Evolutionary conservation across 1,140 invertebrate species (phyloP).

Genomic region (Aethina tumida): DNA sequence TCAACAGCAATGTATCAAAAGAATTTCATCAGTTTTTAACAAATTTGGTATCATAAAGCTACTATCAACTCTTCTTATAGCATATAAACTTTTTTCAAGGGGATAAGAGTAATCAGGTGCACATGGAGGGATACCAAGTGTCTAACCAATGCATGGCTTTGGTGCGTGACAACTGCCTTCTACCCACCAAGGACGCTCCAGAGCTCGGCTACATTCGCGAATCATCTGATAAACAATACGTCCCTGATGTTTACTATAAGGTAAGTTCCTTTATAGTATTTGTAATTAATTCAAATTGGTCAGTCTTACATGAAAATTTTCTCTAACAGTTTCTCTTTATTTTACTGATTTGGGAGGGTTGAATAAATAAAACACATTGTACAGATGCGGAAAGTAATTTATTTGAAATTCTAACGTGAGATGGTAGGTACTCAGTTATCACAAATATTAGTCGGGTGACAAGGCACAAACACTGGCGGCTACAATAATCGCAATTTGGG

Average conservation of each 20-base stretch:
- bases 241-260: conserved; percentile 99
- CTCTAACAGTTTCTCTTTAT: too few species aligned
- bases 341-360: background rate
- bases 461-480: conserved; percentile 32
- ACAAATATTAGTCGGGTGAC: conserved; percentile 31
- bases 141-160: conserved; percentile 97
- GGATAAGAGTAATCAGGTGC: conserved; percentile 83
- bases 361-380: conserved; percentile 13
- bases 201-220: conserved; percentile 94
- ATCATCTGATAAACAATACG: conserved; percentile 88
- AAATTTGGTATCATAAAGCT: too few species aligned
- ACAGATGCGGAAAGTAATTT: conserved; percentile 30
- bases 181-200: conserved; percentile 94
- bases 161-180: conserved; percentile 84
- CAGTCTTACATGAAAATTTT: too few species aligned
- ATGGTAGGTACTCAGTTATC: conserved; percentile 31
- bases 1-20: too few species aligned
- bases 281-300: too few species aligned
- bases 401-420: conserved; percentile 29
- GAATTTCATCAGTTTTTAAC: too few species aligned
- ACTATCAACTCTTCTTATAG: too few species aligned
- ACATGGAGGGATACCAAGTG: conserved; percentile 98
- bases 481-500: conserved; percentile 21
- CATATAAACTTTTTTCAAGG: conserved; percentile 57
- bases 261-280: conserved; percentile 47